Evolutionary conservation across 2,888 invertebrate genomes (phyloP).

Genomic region (Tipula helvola): DNA sequence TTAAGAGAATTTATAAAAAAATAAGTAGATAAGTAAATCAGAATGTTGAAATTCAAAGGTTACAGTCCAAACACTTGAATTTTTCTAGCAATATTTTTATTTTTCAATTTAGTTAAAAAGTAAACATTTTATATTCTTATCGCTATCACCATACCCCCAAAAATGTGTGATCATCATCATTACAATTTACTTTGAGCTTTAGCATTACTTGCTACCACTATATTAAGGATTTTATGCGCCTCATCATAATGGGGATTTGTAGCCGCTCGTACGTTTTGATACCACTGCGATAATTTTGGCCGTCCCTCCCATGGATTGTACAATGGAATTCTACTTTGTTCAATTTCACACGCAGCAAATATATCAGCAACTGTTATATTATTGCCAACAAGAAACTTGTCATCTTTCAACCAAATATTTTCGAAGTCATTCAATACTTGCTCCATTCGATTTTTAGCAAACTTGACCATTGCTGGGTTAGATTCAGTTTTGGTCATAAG

Average conservation of each 20-base stretch:
- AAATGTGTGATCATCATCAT: background rate
- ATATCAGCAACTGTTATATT: constrained; percentile 60
- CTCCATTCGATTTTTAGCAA: constrained; percentile 36
- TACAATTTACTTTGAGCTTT: background rate
- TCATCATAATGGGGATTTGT: constrained; percentile 53
- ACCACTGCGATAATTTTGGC: constrained; percentile 50
- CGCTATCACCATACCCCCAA: background rate
- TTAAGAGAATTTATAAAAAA: too few species aligned
- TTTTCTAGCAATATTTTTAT: background rate
- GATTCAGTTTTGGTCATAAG: constrained; percentile 34
- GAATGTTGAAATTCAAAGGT: background rate
- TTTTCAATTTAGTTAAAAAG: background rate
- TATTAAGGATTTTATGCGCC: constrained; percentile 45
- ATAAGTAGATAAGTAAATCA: too few species aligned
- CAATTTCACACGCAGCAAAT: constrained; percentile 62
- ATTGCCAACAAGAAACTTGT: constrained; percentile 44
- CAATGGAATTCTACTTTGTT: constrained; percentile 53
- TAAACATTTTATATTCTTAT: background rate
- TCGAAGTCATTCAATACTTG: constrained; percentile 44
- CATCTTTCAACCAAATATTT: constrained; percentile 43
- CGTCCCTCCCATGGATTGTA: constrained; percentile 49
- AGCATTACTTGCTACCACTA: background rate
- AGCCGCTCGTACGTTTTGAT: constrained; percentile 45
- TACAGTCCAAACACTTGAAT: background rate
- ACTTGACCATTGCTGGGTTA: constrained; percentile 23